Evolutionary conservation across 2,113 vertebrate genomes (phyloP).

Genomic region (Salvelinus fontinalis): DNA sequence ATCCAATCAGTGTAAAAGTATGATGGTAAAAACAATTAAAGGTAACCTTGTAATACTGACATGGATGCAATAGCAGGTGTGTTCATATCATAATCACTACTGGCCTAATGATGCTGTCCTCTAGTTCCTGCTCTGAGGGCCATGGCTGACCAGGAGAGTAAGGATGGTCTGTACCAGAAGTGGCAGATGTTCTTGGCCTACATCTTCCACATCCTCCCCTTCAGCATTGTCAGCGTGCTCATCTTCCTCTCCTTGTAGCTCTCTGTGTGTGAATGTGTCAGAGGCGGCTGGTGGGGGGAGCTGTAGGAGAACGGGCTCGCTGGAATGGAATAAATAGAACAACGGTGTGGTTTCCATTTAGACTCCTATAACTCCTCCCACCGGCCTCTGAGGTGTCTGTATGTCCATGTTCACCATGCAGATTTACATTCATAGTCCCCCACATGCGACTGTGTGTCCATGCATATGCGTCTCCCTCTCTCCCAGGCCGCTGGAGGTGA

Average conservation of each 20-base stretch:
- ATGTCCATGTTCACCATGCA: constrained; percentile 76
- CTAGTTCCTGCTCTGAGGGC: constrained; percentile 87
- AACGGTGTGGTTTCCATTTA: too few species aligned
- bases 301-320: too few species aligned
- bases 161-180: constrained; percentile 91
- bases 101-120: neutral
- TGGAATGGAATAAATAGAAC: too few species aligned
- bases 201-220: constrained; percentile 86
- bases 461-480: neutral
- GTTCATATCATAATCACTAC: too few species aligned
- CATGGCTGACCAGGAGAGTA: constrained; percentile 90
- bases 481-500: constrained; percentile 82
- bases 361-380: too few species aligned
- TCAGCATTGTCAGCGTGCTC: constrained; percentile 83
- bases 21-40: too few species aligned
- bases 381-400: constrained; percentile 76
- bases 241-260: constrained; percentile 86
- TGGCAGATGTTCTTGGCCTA: constrained; percentile 97
- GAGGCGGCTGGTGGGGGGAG: too few species aligned
- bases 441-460: neutral
- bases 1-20: too few species aligned
- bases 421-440: too few species aligned
- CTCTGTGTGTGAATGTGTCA: neutral
- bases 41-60: too few species aligned
- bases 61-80: too few species aligned